Conservation (phyloP, 2,797 vertebrate species). For the Notamacropus eugenii region DNA sequence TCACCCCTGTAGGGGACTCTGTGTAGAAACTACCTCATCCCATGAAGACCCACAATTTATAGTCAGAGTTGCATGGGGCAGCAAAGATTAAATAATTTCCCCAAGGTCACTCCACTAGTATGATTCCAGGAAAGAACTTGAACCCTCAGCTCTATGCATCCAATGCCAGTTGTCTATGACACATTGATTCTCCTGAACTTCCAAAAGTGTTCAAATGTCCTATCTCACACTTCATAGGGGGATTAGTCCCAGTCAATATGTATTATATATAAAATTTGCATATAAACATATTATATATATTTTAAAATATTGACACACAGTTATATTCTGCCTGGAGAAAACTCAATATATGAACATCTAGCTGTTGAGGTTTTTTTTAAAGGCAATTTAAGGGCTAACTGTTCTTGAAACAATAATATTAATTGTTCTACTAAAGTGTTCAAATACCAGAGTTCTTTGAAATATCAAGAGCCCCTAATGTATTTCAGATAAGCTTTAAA, state of each 20-base stretch:
- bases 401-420: not conserved
- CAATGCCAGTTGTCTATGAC: not conserved
- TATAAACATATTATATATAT: not conserved
- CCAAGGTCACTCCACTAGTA: not conserved
- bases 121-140: not conserved
- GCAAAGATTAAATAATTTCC: not conserved
- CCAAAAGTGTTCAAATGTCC: constrained; percentile 14
- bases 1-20: not conserved
- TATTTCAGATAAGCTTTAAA: not conserved
- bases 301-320: not conserved
- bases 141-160: not conserved
- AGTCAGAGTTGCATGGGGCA: not conserved
- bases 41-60: not conserved
- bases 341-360: constrained; percentile 26
- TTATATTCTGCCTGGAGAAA: constrained; percentile 31
- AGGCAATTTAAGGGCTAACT: constrained; percentile 11
- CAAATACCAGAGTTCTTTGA: not conserved
- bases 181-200: not conserved
- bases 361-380: not conserved
- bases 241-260: not conserved
- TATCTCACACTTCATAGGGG: not conserved
- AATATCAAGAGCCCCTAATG: not conserved
- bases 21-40: not conserved
- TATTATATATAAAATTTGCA: not conserved
- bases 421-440: not conserved